These are phyloP conservation scores for Tuta absoluta DNA, from an alignment of 2,888 invertebrate genomes.

Conservation along the genomic window DNA sequence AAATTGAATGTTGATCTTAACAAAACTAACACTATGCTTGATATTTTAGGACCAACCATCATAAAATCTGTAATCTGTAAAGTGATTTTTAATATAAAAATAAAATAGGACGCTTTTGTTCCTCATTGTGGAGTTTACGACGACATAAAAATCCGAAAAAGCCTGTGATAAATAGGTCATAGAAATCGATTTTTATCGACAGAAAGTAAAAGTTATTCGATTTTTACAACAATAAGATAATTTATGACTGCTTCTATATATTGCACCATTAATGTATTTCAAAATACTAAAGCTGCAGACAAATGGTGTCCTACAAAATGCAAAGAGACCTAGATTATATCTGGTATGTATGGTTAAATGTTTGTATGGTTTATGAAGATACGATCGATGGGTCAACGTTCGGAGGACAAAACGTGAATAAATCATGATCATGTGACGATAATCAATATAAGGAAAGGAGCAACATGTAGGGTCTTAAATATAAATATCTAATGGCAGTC, in stretches of 20 bases:
- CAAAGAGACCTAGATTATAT: slow-evolving; percentile 42
- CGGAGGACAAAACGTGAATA: slow-evolving; percentile 61
- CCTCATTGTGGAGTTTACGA: slow-evolving; percentile 37
- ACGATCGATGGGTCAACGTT: slow-evolving; percentile 59
- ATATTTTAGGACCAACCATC: background rate
- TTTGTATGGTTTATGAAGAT: slow-evolving; percentile 34
- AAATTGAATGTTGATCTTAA: too few species aligned
- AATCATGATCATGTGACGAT: slow-evolving; percentile 53
- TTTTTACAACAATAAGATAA: slow-evolving; percentile 45
- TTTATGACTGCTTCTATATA: slow-evolving; percentile 47
- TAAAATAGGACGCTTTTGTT: slow-evolving; percentile 25
- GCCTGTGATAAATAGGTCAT: slow-evolving; percentile 40
- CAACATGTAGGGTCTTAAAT: background rate
- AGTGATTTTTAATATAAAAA: slow-evolving; percentile 3
- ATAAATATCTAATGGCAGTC: background rate
- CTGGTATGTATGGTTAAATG: slow-evolving; percentile 32
- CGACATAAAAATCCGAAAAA: slow-evolving; percentile 32
- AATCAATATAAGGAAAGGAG: slow-evolving; percentile 2
- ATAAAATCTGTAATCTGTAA: slow-evolving; percentile 8
- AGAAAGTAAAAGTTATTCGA: slow-evolving; percentile 47
- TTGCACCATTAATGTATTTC: slow-evolving; percentile 42
- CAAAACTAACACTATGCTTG: too few species aligned
- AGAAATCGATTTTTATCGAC: slow-evolving; percentile 40
- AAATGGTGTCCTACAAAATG: slow-evolving; percentile 48
- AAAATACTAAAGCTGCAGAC: slow-evolving; percentile 40